These are phyloP conservation scores for Aphidius colemani DNA, from an alignment of 2,888 invertebrate genomes.

Conservation along the genomic window DNA sequence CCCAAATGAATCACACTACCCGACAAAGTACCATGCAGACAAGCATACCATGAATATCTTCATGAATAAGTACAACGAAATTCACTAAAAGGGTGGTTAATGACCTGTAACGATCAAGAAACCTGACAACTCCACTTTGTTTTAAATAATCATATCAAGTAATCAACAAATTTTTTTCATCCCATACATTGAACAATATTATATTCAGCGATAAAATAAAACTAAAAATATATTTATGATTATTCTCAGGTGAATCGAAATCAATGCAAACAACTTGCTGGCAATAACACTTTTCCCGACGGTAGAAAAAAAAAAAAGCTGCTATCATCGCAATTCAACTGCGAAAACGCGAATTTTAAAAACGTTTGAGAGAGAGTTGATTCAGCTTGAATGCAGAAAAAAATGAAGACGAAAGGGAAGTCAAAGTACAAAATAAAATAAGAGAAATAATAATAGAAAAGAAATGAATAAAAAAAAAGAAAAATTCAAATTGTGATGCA, in stretches of 20 bases:
- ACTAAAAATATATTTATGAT: background rate
- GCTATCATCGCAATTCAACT: conserved; percentile 42
- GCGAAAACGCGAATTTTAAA: conserved; percentile 46
- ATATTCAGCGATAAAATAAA: too few relatives aligned
- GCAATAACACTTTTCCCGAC: conserved; percentile 53
- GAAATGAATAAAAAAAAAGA: conserved; percentile 17
- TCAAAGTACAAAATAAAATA: conserved; percentile 18
- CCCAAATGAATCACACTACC: conserved; percentile 14
- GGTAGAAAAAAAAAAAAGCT: conserved; percentile 36
- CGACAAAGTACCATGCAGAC: conserved; percentile 16
- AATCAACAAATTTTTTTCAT: background rate
- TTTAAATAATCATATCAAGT: background rate
- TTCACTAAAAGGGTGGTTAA: conserved; percentile 21
- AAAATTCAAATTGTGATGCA: conserved; percentile 35
- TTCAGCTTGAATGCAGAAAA: conserved; percentile 5
- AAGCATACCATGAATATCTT: conserved; percentile 20
- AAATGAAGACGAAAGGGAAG: conserved; percentile 35
- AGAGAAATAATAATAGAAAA: conserved; percentile 24
- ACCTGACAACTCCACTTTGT: conserved; percentile 10
- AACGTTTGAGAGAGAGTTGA: conserved; percentile 13
- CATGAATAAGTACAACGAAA: conserved; percentile 20
- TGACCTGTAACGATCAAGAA: conserved; percentile 14
- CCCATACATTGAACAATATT: background rate
- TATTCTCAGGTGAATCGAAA: conserved; percentile 46
- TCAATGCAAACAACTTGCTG: conserved; percentile 56